Conservation (phyloP, 2,888 invertebrate genomes). For the Ommatoiulus sabulosus region DNA sequence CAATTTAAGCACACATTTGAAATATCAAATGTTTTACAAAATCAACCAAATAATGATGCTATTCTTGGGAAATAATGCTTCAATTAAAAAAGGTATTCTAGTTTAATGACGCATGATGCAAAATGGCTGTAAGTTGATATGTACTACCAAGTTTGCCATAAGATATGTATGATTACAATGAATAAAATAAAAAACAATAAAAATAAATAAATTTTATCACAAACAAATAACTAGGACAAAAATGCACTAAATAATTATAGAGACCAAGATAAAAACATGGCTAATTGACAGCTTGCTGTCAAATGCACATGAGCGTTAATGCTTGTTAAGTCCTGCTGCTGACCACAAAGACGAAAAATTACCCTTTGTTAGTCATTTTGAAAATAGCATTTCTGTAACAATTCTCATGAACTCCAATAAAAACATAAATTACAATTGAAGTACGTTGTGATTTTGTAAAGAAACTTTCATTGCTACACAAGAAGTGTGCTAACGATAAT, state of each 20-base stretch:
- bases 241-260: not conserved
- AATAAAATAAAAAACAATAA: not conserved
- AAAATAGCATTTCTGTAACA: conserved; percentile 9
- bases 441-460: not conserved
- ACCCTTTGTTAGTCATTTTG: not conserved
- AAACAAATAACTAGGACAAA: conserved; percentile 32
- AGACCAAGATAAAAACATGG: conserved; percentile 26
- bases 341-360: not conserved
- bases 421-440: not conserved
- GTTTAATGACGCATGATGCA: no score
- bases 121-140: no score
- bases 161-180: not conserved
- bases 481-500: not conserved
- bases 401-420: not conserved
- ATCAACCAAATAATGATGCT: no score
- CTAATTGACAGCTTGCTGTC: not conserved
- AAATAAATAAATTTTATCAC: conserved; percentile 42
- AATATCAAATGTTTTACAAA: no score
- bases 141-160: no score
- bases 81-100: no score
- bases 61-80: no score
- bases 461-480: not conserved
- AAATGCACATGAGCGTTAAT: not conserved
- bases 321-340: not conserved
- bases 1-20: no score